Base-by-base conservation (phyloP, 2,888 invertebrate species). In the Calameuta pallipes region DNA sequence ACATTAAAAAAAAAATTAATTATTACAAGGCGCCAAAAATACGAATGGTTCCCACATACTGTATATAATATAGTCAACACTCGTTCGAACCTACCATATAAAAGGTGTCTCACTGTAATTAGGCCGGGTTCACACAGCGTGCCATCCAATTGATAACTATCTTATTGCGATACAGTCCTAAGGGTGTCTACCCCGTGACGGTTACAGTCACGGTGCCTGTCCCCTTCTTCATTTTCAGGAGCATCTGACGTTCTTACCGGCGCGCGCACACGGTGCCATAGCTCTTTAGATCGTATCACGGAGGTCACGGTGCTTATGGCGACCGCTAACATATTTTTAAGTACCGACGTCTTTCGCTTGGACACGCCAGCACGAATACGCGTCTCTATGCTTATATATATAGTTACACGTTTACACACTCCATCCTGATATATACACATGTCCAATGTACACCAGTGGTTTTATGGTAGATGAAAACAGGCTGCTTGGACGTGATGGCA, bases 301-400 rank as follows among this genome's bases (percentile, higher is more conserved):
- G 88, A 90, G 91, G 91, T 91, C 91, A 91, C 89, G 91, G 90
- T 90, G 88, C 89, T 91, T 90, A 90, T 89, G 87, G 86, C 86
- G 86, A 84, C 85, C 87, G 88, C 89, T 87, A 90, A 90, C 90
- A 90, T 89, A 90, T 89, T 90, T 90, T 90, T 90, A 90, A 90
- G 88, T 87, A 89, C 85, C 87, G 85, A 80, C 82, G 80, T 79
- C 73, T 74, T 74, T 68, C 76, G 74, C 41, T 77, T 73, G 35
- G n/a, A 35, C 30, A 73, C 74, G 74, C 69, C 41, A 30, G 41
- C 34, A 75, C 76, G 75, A 70, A 74, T 75, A 73, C 77, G 56
- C 74, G 75, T 69, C 35, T 74, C 69, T 13, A 30, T 71, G 30
- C 71, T 11, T 34, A 15, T 76, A 36, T 73, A 31, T 76, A 23